Percentiles rank a stretch among this genome's conserved stretches.
Conservation (phyloP, 1,140 invertebrate species). For the Bombus impatiens region DNA sequence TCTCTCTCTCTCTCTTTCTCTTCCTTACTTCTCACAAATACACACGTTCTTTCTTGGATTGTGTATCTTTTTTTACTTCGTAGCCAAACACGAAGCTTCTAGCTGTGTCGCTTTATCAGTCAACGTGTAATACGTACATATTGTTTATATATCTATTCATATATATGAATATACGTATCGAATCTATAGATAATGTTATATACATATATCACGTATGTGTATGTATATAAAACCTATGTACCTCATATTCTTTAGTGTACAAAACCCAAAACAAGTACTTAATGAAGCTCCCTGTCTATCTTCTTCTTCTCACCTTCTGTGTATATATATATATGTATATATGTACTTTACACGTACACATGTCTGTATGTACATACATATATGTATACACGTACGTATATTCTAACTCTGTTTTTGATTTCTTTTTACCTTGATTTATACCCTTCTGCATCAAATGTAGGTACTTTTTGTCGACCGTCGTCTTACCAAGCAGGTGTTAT, state of each 20-base stretch:
- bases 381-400: slow-evolving; percentile 8
- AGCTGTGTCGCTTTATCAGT: slow-evolving; percentile 79
- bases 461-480: slow-evolving; percentile 66
- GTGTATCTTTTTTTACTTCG: slow-evolving; percentile 58
- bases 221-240: slow-evolving; percentile 42
- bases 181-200: slow-evolving; percentile 39
- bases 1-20: background rate
- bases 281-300: slow-evolving; percentile 43
- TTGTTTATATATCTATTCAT: slow-evolving; percentile 32
- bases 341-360: slow-evolving; percentile 33
- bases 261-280: slow-evolving; percentile 65
- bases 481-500: slow-evolving; percentile 64
- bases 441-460: slow-evolving; percentile 54
- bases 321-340: slow-evolving; percentile 18
- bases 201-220: slow-evolving; percentile 37
- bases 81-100: slow-evolving; percentile 78
- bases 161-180: slow-evolving; percentile 15
- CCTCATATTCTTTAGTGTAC: slow-evolving; percentile 62
- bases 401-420: background rate
- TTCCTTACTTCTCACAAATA: slow-evolving; percentile 43
- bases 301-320: background rate
- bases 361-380: slow-evolving; percentile 35
- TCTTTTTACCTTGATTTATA: slow-evolving; percentile 37
- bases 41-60: slow-evolving; percentile 55
- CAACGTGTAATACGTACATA: slow-evolving; percentile 65